Conservation (phyloP, 2,797 vertebrate species). For the Sciurus carolinensis region DNA sequence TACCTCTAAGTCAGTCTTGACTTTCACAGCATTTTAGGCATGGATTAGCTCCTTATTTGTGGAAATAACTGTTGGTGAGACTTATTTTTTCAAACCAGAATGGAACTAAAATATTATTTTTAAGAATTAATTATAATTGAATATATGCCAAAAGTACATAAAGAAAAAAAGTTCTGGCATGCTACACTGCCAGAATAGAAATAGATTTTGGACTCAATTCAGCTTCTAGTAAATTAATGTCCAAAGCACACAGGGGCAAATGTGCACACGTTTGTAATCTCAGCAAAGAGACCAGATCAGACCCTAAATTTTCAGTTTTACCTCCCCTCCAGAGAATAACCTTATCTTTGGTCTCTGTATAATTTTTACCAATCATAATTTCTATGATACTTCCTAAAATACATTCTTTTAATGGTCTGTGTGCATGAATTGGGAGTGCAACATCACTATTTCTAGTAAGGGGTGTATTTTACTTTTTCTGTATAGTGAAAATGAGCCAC, state of each 20-base stretch:
- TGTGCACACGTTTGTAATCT: slow-evolving; percentile 82
- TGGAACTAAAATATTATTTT: slow-evolving; percentile 81
- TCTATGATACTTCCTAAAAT: not conserved
- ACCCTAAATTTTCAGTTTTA: slow-evolving; percentile 71
- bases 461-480: not conserved
- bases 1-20: not conserved
- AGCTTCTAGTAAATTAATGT: slow-evolving; percentile 87
- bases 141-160: slow-evolving; percentile 86
- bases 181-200: slow-evolving; percentile 84
- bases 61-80: slow-evolving; percentile 56
- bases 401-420: slow-evolving; percentile 1
- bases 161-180: slow-evolving; percentile 86
- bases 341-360: not conserved
- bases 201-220: slow-evolving; percentile 86
- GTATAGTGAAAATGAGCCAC: not conserved
- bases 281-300: slow-evolving; percentile 79
- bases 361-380: not conserved
- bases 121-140: slow-evolving; percentile 89
- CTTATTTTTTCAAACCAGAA: slow-evolving; percentile 68
- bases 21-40: slow-evolving; percentile 64
- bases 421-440: not conserved
- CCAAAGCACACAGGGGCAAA: slow-evolving; percentile 82
- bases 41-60: slow-evolving; percentile 1
- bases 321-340: slow-evolving; percentile 41
- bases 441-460: not conserved